Percentiles rank a stretch among this genome's conserved stretches.
Evolutionary conservation across 1,140 invertebrate species (phyloP).

Genomic region (Caenorhabditis inopinata): DNA sequence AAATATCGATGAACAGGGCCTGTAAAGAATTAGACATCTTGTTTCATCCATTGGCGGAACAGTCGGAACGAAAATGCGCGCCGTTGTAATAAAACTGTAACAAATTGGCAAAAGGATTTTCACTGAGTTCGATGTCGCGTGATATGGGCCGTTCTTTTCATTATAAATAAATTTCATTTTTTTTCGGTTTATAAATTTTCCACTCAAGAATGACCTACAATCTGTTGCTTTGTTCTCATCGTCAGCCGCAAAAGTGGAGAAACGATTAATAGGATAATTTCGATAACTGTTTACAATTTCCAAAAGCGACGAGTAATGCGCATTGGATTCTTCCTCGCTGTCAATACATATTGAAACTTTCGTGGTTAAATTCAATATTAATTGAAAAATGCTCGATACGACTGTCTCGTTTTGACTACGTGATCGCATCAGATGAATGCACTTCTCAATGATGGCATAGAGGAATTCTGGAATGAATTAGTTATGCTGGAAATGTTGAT

Average conservation of each 20-base stretch:
- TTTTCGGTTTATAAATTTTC: neutral
- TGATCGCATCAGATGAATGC: constrained; percentile 5
- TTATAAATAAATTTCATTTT: no score
- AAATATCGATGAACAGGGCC: constrained; percentile 14
- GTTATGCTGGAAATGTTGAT: no score
- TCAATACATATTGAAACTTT: constrained; percentile 41
- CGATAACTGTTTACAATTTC: constrained; percentile 36
- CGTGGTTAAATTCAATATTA: constrained; percentile 38
- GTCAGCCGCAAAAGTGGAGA: neutral
- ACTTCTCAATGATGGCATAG: neutral
- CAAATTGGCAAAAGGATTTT: no score
- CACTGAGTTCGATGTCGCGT: no score
- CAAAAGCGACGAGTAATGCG: neutral
- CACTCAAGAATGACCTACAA: constrained; percentile 7
- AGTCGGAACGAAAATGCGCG: no score
- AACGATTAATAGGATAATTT: constrained; percentile 24
- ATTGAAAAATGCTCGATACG: constrained; percentile 34
- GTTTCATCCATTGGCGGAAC: no score
- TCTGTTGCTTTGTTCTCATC: constrained; percentile 48
- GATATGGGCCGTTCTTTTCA: no score
- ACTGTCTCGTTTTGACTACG: constrained; percentile 17
- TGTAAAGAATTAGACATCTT: no score
- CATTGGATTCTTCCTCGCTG: constrained; percentile 22
- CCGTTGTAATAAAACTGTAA: no score
- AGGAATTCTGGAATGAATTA: constrained; percentile 35